These are phyloP conservation scores for Drosophila parthenogenetica DNA, from an alignment of 2,888 invertebrate genomes.

Conservation along the genomic window DNA sequence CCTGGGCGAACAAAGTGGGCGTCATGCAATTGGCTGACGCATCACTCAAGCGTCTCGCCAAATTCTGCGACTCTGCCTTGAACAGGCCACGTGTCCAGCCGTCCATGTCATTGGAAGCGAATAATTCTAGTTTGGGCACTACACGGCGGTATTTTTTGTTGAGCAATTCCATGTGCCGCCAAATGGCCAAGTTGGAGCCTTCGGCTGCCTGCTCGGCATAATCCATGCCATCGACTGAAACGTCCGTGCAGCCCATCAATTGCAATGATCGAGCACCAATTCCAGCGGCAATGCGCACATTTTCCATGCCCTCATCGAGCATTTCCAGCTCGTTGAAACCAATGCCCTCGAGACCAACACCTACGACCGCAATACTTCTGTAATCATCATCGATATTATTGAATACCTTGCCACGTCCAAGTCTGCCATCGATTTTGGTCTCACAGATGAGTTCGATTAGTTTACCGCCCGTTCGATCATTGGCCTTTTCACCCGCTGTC, in stretches of 20 bases:
- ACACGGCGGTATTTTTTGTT: slow-evolving; percentile 83
- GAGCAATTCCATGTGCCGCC: slow-evolving; percentile 87
- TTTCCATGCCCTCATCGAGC: slow-evolving; percentile 89
- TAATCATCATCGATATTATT: slow-evolving; percentile 87
- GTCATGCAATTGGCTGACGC: slow-evolving; percentile 91
- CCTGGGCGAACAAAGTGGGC: slow-evolving; percentile 89
- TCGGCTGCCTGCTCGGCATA: slow-evolving; percentile 89
- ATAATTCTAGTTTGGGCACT: slow-evolving; percentile 86
- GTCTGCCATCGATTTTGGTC: slow-evolving; percentile 78
- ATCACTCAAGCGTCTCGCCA: slow-evolving; percentile 89
- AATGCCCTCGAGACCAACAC: slow-evolving; percentile 87
- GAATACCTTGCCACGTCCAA: slow-evolving; percentile 85
- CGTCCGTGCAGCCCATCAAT: slow-evolving; percentile 85
- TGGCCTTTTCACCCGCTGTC: slow-evolving; percentile 85
- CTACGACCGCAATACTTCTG: slow-evolving; percentile 88
- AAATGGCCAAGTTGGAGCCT: slow-evolving; percentile 87
- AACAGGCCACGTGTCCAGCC: slow-evolving; percentile 88
- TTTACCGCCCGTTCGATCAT: slow-evolving; percentile 85
- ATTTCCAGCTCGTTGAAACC: slow-evolving; percentile 89
- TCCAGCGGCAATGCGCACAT: slow-evolving; percentile 88
- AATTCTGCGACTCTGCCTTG: slow-evolving; percentile 90
- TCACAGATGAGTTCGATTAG: slow-evolving; percentile 85
- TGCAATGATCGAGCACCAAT: slow-evolving; percentile 86
- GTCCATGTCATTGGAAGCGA: slow-evolving; percentile 85
- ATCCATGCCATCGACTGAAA: slow-evolving; percentile 88